Conservation (phyloP, 2,888 invertebrate genomes). For the Anthophora plumipes region DNA sequence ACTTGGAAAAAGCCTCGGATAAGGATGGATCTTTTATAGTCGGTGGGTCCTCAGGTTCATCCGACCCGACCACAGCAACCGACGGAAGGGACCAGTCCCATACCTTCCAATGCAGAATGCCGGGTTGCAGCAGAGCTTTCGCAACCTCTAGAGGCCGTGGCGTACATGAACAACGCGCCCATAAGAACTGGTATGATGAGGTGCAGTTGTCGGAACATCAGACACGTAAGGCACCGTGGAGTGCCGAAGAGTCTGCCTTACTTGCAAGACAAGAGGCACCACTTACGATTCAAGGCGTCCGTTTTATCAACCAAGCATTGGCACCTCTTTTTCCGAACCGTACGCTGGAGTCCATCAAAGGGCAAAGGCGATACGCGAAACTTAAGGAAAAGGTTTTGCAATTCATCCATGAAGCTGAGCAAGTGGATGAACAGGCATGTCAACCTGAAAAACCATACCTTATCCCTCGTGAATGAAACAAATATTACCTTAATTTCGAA, state of each 20-base stretch:
- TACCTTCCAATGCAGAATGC: not conserved
- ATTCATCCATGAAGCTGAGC: not conserved
- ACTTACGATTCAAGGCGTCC: not conserved
- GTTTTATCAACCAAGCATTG: conserved; percentile 38
- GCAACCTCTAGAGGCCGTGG: not conserved
- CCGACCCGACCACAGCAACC: not conserved
- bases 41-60: conserved; percentile 32
- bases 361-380: not conserved
- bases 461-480: too few relatives aligned
- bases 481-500: too few relatives aligned
- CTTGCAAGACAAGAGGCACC: conserved; percentile 49
- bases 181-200: conserved; percentile 29
- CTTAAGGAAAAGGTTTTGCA: conserved; percentile 1
- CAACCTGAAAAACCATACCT: too few relatives aligned
- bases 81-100: not conserved
- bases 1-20: not conserved
- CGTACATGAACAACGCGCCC: conserved; percentile 22
- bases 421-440: too few relatives aligned
- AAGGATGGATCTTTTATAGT: too few relatives aligned
- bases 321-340: not conserved
- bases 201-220: not conserved
- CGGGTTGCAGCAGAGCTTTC: conserved; percentile 8
- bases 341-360: conserved; percentile 21
- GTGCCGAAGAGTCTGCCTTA: conserved; percentile 24
- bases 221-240: conserved; percentile 26